Conservation (phyloP, 2,113 vertebrate genomes). For the Gopherus evgoodei region DNA sequence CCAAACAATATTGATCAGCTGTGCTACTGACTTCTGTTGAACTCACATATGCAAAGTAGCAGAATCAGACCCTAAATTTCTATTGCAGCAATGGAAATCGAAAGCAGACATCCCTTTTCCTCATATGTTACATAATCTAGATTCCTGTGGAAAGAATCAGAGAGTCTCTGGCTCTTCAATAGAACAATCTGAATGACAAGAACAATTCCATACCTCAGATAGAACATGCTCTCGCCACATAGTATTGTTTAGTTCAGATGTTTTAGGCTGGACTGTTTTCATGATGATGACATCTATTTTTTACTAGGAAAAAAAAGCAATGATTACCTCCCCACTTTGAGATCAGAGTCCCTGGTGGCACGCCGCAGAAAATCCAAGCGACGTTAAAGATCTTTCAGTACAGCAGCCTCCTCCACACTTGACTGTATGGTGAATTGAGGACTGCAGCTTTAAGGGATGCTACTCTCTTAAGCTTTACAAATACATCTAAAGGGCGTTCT, state of each 20-base stretch:
- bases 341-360: neutral
- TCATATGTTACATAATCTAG: slow-evolving; percentile 20
- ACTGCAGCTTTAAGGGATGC: slow-evolving; percentile 18
- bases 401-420: slow-evolving; percentile 43
- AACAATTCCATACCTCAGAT: neutral
- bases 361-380: neutral
- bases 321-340: slow-evolving; percentile 9
- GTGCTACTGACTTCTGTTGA: slow-evolving; percentile 20
- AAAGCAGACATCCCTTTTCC: slow-evolving; percentile 27
- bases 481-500: neutral
- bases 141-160: neutral
- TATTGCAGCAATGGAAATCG: slow-evolving; percentile 18
- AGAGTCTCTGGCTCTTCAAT: neutral
- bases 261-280: slow-evolving; percentile 1
- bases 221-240: neutral
- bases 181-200: neutral
- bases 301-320: neutral
- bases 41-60: slow-evolving; percentile 1
- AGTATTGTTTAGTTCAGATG: neutral
- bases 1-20: neutral
- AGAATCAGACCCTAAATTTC: slow-evolving; percentile 4
- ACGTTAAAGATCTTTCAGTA: neutral
- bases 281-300: neutral
- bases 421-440: slow-evolving; percentile 27
- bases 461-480: slow-evolving; percentile 13